Evolutionary conservation across 1,140 invertebrate species (phyloP).

Genomic region (Solenopsis fugax): DNA sequence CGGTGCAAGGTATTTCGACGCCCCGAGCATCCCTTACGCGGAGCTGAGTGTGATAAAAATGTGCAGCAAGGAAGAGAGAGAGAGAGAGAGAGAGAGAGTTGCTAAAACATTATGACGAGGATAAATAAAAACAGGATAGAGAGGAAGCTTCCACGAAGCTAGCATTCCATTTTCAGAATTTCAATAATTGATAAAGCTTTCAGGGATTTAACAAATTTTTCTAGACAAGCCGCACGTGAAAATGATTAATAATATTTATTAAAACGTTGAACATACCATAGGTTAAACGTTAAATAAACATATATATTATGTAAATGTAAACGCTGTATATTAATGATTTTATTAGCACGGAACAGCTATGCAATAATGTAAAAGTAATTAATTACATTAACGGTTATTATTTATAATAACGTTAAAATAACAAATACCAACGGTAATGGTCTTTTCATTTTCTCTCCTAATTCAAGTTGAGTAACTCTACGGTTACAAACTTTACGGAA

Average conservation of each 20-base stretch:
- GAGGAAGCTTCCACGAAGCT: not conserved
- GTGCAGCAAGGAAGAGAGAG: not conserved
- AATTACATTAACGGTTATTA: not conserved
- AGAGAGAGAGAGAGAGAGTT: not conserved
- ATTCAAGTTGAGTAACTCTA: conserved; percentile 26
- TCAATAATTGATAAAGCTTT: not conserved
- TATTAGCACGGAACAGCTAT: too few species aligned
- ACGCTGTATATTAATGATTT: not conserved
- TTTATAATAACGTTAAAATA: not conserved
- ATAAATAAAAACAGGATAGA: not conserved
- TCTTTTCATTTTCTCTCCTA: not conserved
- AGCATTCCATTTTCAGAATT: not conserved
- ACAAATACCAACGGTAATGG: not conserved
- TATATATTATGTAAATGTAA: not conserved
- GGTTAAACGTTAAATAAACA: too few species aligned
- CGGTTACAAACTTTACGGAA: conserved; percentile 46
- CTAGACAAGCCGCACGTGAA: not conserved
- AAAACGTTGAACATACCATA: not conserved
- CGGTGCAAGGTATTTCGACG: conserved; percentile 45
- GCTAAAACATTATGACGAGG: conserved; percentile 21
- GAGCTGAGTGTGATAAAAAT: conserved; percentile 32
- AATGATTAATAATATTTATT: conserved; percentile 1
- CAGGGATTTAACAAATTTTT: not conserved
- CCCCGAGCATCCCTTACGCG: not conserved
- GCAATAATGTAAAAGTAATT: not conserved